Conservation (phyloP, 1,140 invertebrate genomes). For the Pseudomyrmex pallidus region DNA sequence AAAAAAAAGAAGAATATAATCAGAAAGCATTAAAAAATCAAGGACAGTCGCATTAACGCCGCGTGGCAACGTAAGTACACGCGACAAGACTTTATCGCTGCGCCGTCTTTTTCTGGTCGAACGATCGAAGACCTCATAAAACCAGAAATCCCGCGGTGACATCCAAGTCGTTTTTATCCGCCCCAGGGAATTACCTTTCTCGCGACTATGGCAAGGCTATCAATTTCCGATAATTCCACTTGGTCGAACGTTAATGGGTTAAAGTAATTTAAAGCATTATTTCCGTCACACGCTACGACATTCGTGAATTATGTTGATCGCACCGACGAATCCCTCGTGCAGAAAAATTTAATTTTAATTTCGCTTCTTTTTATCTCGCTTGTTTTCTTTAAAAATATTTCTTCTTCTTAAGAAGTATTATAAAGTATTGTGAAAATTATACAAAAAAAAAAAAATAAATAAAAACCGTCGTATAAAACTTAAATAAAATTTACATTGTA, state of each 20-base stretch:
- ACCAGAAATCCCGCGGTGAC: conserved; percentile 45
- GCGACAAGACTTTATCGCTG: conserved; percentile 61
- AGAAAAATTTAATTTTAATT: neutral
- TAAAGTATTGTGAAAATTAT: neutral
- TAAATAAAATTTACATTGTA: conserved; percentile 13
- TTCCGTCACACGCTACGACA: conserved; percentile 4
- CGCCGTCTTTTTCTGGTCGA: conserved; percentile 25
- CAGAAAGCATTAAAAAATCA: conserved; percentile 55
- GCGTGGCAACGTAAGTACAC: conserved; percentile 31
- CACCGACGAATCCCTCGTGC: neutral
- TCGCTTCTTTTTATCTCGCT: no score
- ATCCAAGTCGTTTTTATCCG: conserved; percentile 50
- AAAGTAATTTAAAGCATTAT: conserved; percentile 52
- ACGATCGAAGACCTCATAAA: conserved; percentile 61
- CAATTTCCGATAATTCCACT: conserved; percentile 67
- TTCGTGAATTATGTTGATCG: conserved; percentile 8
- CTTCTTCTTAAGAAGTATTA: neutral
- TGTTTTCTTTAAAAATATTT: neutral
- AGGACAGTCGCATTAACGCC: conserved; percentile 50
- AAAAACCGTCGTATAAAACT: neutral
- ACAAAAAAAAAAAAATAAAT: neutral
- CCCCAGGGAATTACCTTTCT: conserved; percentile 54
- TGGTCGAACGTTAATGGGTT: conserved; percentile 40
- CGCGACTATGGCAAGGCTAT: conserved; percentile 22
- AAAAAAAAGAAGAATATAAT: conserved; percentile 26